A percentile compares a stretch with the other conserved stretches of the same genome.
These are phyloP conservation scores for Mus pahari DNA, from an alignment of 2,113 vertebrate species.

Conservation along the genomic window DNA sequence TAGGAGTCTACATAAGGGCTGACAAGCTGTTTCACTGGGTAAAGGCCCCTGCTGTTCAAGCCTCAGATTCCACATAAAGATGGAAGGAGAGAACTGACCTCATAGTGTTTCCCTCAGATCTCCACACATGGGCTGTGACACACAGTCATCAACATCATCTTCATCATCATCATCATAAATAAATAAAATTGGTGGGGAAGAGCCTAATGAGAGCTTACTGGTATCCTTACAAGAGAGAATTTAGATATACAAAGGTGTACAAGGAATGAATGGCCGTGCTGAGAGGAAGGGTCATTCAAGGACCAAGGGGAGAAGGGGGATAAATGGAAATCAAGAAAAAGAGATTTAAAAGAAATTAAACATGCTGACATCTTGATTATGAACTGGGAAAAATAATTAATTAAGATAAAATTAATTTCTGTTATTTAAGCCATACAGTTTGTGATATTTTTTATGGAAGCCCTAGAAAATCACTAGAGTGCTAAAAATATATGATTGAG, in stretches of 20 bases:
- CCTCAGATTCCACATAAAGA: not conserved
- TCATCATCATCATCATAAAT: too few species aligned
- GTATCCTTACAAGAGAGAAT: not conserved
- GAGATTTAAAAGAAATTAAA: not conserved
- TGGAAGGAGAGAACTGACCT: not conserved
- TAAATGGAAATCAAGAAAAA: not conserved
- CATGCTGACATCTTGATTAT: not conserved
- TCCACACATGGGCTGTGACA: not conserved
- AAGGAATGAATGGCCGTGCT: not conserved
- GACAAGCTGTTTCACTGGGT: not conserved
- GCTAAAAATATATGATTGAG: constrained; percentile 16
- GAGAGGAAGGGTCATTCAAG: not conserved
- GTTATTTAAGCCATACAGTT: not conserved
- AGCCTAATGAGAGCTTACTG: constrained; percentile 2
- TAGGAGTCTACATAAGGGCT: not conserved
- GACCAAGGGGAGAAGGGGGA: not conserved
- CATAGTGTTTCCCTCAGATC: not conserved
- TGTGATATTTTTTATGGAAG: not conserved
- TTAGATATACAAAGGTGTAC: not conserved
- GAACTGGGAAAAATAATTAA: not conserved
- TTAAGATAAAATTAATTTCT: not conserved
- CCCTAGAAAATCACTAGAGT: not conserved
- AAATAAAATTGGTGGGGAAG: not conserved
- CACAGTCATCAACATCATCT: too few species aligned
- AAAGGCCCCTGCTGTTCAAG: too few species aligned